Conservation (phyloP, 2,113 vertebrate species). For the Ursus arctos region DNA sequence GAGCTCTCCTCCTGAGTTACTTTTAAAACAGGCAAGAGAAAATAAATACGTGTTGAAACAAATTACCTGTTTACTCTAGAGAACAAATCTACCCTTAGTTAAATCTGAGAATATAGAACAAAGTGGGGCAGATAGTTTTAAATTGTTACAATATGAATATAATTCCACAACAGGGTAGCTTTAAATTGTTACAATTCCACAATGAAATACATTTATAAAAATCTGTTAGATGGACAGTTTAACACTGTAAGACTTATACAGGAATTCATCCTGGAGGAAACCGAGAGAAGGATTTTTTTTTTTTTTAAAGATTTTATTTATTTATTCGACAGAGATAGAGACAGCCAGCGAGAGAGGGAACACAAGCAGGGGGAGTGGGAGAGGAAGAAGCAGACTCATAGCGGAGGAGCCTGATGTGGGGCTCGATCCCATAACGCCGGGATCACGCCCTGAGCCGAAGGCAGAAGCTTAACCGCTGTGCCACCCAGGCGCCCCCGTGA, state of each 20-base stretch:
- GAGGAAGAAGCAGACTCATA: too few species aligned
- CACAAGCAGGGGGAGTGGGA: too few species aligned
- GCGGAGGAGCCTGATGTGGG: too few species aligned
- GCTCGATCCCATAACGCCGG: too few species aligned
- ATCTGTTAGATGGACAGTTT: not conserved
- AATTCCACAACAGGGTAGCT: conserved; percentile 36
- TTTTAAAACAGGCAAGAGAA: conserved; percentile 8
- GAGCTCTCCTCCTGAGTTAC: conserved; percentile 18
- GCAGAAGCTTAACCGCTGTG: too few species aligned
- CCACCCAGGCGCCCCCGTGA: not conserved
- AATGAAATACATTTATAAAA: conserved; percentile 31
- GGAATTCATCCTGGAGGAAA: conserved; percentile 31
- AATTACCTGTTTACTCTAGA: conserved; percentile 23
- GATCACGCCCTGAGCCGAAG: too few species aligned
- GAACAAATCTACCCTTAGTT: conserved; percentile 27
- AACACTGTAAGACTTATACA: not conserved
- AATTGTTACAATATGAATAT: not conserved
- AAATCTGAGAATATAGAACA: not conserved
- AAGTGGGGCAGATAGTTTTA: not conserved
- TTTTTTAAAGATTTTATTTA: too few species aligned
- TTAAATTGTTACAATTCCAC: conserved; percentile 45
- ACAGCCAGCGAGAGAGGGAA: too few species aligned
- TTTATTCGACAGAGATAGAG: too few species aligned
- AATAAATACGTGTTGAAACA: conserved; percentile 50
- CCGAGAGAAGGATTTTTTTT: not conserved